These are phyloP conservation scores for Eledona agricola DNA, from an alignment of 2,888 invertebrate species.

Conservation along the genomic window DNA sequence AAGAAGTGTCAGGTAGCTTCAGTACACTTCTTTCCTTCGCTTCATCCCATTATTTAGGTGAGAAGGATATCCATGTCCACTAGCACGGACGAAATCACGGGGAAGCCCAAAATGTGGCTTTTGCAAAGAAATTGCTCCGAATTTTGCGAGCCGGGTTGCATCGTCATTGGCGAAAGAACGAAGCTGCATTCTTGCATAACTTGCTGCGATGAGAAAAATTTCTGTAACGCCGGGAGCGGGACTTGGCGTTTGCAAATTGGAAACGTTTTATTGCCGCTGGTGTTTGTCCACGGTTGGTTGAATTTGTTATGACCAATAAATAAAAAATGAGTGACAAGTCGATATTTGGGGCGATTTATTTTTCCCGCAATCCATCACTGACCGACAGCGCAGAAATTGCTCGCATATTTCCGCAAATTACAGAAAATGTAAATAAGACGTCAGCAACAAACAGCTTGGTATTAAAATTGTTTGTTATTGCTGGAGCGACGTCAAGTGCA, in stretches of 20 bases:
- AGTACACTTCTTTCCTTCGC: no score
- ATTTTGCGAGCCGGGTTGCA: constrained; percentile 87
- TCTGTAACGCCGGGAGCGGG: constrained; percentile 79
- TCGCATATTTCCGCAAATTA: no score
- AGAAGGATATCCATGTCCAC: constrained; percentile 85
- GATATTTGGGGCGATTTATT: no score
- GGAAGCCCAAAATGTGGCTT: constrained; percentile 83
- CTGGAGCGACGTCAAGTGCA: constrained; percentile 3
- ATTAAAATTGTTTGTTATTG: no score
- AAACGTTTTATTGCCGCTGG: not conserved
- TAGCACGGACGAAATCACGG: constrained; percentile 80
- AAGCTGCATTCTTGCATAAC: constrained; percentile 88
- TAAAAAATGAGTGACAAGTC: no score
- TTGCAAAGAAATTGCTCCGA: constrained; percentile 83
- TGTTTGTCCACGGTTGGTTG: constrained; percentile 5
- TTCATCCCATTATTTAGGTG: constrained; percentile 70
- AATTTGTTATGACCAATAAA: no score
- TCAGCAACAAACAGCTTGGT: no score
- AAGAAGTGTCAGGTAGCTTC: constrained; percentile 83
- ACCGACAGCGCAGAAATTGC: no score
- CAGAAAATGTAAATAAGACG: no score
- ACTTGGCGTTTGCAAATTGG: no score
- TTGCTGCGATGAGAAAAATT: constrained; percentile 80
- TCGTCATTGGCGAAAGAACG: constrained; percentile 87
- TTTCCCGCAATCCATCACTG: no score